Evolutionary conservation across 2,113 vertebrate genomes (phyloP).

Genomic region (Delphinus delphis): DNA sequence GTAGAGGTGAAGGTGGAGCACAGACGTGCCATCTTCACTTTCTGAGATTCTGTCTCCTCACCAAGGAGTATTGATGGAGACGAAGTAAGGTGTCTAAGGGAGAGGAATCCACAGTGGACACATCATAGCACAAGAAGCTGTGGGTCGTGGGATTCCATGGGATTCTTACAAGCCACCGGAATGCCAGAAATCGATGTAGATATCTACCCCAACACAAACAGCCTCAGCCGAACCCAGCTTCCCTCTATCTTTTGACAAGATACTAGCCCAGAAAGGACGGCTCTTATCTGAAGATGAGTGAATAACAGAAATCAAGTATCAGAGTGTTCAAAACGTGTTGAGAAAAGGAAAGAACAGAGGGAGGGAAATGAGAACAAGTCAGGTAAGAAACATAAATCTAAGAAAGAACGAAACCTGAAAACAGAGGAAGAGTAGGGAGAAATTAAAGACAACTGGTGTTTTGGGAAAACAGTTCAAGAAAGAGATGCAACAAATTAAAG

Average conservation of each 20-base stretch:
- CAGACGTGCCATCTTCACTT: fast-evolving
- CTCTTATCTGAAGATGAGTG: not conserved
- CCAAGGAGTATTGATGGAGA: not conserved
- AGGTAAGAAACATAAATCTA: not conserved
- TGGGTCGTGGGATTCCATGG: fast-evolving
- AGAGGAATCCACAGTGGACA: not conserved
- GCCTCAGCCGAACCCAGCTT: not conserved
- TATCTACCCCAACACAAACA: fast-evolving
- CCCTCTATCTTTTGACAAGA: not conserved
- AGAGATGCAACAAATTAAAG: not conserved
- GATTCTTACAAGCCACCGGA: no score
- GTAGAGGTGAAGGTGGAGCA: not conserved
- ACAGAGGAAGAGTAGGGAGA: not conserved
- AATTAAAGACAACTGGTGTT: not conserved
- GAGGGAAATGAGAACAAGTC: not conserved
- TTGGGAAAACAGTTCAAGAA: not conserved
- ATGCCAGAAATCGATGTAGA: fast-evolving
- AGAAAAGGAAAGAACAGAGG: not conserved
- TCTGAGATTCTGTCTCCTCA: not conserved
- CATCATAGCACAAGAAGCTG: fast-evolving
- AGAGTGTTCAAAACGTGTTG: not conserved
- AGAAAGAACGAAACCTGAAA: not conserved
- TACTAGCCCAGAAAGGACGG: not conserved
- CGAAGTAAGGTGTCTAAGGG: not conserved
- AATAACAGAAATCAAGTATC: not conserved